Evolutionary conservation across 2,888 invertebrate species (phyloP).

Genomic region (Isotomurus palustris): DNA sequence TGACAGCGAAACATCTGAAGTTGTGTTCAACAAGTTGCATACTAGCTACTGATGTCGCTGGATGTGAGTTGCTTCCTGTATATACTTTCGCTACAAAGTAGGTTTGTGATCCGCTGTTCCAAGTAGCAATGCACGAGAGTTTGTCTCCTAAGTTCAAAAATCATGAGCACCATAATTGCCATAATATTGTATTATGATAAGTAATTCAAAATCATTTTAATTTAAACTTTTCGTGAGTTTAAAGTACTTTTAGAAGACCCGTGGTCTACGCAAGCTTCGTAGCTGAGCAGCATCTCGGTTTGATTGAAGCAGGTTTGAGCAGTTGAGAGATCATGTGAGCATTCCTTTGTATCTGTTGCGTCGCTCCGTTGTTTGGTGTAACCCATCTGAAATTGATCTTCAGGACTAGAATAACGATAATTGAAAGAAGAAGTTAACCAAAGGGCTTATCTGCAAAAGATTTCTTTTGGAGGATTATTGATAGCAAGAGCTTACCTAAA

Average conservation of each 20-base stretch:
- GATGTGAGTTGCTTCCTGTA: too few relatives aligned
- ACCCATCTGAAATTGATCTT: too few relatives aligned
- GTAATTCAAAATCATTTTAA: too few relatives aligned
- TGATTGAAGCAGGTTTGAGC: slow-evolving; percentile 12
- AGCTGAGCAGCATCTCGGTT: slow-evolving; percentile 10
- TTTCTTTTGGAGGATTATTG: not conserved
- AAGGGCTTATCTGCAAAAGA: not conserved
- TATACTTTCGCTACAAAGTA: slow-evolving; percentile 16
- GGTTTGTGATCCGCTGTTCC: slow-evolving; percentile 11
- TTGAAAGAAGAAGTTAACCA: not conserved
- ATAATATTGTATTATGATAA: too few relatives aligned
- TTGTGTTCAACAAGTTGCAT: too few relatives aligned
- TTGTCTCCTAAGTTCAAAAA: too few relatives aligned
- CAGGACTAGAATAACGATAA: too few relatives aligned
- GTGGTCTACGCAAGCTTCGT: slow-evolving; percentile 19
- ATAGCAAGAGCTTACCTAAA: slow-evolving; percentile 13
- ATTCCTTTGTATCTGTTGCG: slow-evolving; percentile 4
- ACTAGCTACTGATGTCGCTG: too few relatives aligned
- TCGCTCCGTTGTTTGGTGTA: too few relatives aligned
- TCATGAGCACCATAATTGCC: too few relatives aligned
- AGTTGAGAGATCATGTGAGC: slow-evolving; percentile 5
- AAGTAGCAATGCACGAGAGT: slow-evolving; percentile 18
- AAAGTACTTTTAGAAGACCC: not conserved
- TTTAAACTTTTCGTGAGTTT: not conserved
- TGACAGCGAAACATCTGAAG: too few relatives aligned